A percentile compares a stretch with the other conserved stretches of the same genome.
Conservation (phyloP, 2,113 vertebrate genomes). For the Scytalopus superciliaris region DNA sequence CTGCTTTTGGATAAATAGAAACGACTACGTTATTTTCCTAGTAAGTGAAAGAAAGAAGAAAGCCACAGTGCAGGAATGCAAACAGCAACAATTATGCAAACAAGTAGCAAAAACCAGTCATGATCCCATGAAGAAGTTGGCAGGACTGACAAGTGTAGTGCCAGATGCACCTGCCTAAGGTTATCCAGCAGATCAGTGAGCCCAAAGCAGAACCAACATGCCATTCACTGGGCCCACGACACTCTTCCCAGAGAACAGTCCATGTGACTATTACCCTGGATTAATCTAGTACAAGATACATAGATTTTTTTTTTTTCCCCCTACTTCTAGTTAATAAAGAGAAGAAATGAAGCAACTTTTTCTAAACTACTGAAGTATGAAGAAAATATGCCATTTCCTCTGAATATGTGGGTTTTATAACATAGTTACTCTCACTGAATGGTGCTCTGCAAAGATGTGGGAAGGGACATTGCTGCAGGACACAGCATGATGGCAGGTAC, state of each 20-base stretch:
- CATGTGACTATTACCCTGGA: no score
- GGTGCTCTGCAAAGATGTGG: accelerated
- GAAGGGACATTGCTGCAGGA: not conserved
- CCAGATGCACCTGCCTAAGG: not conserved
- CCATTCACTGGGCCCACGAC: accelerated
- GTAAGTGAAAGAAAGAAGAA: not conserved
- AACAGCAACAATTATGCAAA: not conserved
- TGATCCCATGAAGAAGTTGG: not conserved
- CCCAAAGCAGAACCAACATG: not conserved
- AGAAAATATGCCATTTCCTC: not conserved
- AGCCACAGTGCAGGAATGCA: not conserved
- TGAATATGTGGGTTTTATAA: not conserved
- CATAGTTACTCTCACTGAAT: not conserved
- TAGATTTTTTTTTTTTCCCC: not conserved
- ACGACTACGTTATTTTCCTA: not conserved
- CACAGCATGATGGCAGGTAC: not conserved
- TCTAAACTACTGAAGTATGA: not conserved
- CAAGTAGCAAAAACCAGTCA: not conserved
- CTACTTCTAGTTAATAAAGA: not conserved
- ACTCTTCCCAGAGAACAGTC: not conserved
- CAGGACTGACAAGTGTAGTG: not conserved
- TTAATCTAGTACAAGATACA: not conserved
- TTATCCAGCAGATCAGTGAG: not conserved
- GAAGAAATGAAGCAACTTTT: not conserved
- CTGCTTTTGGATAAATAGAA: not conserved